Evolutionary conservation across 1,140 invertebrate species (phyloP).

Genomic region (Pseudomyrmex pallidus): DNA sequence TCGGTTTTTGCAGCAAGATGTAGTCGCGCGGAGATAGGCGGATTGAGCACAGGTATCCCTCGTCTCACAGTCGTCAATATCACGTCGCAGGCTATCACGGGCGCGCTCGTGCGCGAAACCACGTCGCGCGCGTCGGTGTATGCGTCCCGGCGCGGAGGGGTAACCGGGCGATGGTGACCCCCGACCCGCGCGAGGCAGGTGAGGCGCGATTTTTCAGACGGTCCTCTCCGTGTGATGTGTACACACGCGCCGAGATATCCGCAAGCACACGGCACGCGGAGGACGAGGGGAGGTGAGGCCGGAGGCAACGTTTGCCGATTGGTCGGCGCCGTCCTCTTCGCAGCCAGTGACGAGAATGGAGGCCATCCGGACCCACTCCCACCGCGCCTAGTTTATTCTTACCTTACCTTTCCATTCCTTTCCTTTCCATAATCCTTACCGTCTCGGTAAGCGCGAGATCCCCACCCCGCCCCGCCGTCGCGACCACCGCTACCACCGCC

Average conservation of each 20-base stretch:
- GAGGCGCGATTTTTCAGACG: conserved; percentile 75
- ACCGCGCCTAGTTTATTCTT: conserved; percentile 77
- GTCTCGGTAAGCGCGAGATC: conserved; percentile 48
- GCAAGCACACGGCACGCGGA: conserved; percentile 56
- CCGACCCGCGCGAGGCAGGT: conserved; percentile 73
- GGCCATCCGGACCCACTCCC: conserved; percentile 77
- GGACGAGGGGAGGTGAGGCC: conserved; percentile 74
- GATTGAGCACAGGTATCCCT: conserved; percentile 52
- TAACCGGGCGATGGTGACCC: conserved; percentile 68
- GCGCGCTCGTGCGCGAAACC: conserved; percentile 29
- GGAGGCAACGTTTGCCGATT: conserved; percentile 74
- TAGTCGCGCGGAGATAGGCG: conserved; percentile 26
- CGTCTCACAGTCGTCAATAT: conserved; percentile 34
- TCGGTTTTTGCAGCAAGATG: background rate
- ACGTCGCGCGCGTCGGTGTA: conserved; percentile 31
- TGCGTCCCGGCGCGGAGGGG: conserved; percentile 65
- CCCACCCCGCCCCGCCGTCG: conserved; percentile 56
- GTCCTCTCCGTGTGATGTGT: conserved; percentile 62
- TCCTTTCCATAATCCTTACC: conserved; percentile 69
- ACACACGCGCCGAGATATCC: conserved; percentile 68
- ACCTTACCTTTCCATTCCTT: conserved; percentile 73
- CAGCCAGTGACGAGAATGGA: conserved; percentile 79
- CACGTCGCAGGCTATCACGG: conserved; percentile 41
- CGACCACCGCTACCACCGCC: conserved; percentile 25
- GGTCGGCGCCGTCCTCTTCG: conserved; percentile 73